phyloP scores from a whole-genome alignment of 2,888 invertebrate species.

The Pachliopta kotzebuea region DNA sequence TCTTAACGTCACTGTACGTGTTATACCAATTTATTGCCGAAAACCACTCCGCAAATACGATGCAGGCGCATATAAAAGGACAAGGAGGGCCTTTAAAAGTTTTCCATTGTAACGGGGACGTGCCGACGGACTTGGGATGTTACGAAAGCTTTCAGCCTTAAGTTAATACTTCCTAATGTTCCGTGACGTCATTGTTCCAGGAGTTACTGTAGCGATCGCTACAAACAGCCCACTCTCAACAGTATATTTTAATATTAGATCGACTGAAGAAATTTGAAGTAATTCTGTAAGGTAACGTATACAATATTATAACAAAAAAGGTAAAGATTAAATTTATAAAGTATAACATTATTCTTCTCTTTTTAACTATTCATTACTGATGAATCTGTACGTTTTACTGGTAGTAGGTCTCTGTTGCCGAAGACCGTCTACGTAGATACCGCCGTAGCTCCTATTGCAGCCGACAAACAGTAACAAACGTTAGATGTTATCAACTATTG shows the following conservation, averaged over 20 bases:
- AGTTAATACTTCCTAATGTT: slow-evolving; percentile 23
- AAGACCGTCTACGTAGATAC: no score
- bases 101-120: slow-evolving; percentile 25
- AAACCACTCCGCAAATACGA: slow-evolving; percentile 5
- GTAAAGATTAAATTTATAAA: no score
- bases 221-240: not conserved
- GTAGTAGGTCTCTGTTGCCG: no score
- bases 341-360: no score
- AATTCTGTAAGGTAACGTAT: no score
- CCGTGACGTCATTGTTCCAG: slow-evolving; percentile 10
- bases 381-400: no score
- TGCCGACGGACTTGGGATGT: slow-evolving; percentile 19
- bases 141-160: slow-evolving; percentile 15
- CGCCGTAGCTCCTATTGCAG: no score
- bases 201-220: not conserved
- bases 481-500: no score
- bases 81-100: slow-evolving; percentile 25
- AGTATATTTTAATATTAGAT: not conserved
- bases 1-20: slow-evolving; percentile 5
- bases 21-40: not conserved
- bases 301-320: no score
- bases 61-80: slow-evolving; percentile 19
- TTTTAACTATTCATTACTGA: no score
- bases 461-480: no score
- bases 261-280: not conserved